phyloP scores from a whole-genome alignment of 37 sponge, comb jelly and placozoan genomes.

The Bolinopsis microptera region DNA sequence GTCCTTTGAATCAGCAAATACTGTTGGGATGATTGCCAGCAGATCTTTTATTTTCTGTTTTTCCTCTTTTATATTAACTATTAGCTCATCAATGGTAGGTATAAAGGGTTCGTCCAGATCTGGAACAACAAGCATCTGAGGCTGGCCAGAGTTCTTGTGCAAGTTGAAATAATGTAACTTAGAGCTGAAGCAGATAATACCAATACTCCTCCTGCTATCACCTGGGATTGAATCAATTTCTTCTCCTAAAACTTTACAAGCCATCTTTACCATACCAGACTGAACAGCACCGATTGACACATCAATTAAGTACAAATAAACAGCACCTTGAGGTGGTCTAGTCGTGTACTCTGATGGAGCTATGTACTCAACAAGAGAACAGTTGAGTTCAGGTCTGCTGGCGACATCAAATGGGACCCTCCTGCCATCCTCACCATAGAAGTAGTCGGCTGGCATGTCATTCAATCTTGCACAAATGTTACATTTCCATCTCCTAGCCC shows the following conservation, averaged over 20 bases:
- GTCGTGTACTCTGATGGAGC: slow-evolving; percentile 97
- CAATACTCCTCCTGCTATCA: slow-evolving; percentile 87
- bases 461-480: slow-evolving; percentile 93
- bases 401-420: slow-evolving; percentile 32
- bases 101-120: slow-evolving; percentile 88
- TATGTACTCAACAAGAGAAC: slow-evolving; percentile 84
- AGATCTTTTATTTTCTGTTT: slow-evolving; percentile 70
- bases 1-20: slow-evolving; percentile 76
- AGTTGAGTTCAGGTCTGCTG: slow-evolving; percentile 73
- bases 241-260: slow-evolving; percentile 77
- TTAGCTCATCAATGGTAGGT: slow-evolving; percentile 86
- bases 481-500: slow-evolving; percentile 86
- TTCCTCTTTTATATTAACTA: slow-evolving; percentile 84
- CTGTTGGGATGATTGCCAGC: slow-evolving; percentile 83
- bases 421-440: slow-evolving; percentile 59
- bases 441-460: slow-evolving; percentile 67
- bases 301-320: slow-evolving; percentile 88
- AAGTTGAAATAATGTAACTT: slow-evolving; percentile 92
- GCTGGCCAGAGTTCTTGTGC: slow-evolving; percentile 76
- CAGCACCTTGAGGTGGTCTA: slow-evolving; percentile 88
- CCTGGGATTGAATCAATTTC: slow-evolving; percentile 81
- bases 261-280: slow-evolving; percentile 73
- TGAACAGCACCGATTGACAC: slow-evolving; percentile 78
- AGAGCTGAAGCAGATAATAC: slow-evolving; percentile 82
- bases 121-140: slow-evolving; percentile 87